phyloP scores from a whole-genome alignment of 2,113 vertebrate species.

The Gorsachius goisagi region DNA sequence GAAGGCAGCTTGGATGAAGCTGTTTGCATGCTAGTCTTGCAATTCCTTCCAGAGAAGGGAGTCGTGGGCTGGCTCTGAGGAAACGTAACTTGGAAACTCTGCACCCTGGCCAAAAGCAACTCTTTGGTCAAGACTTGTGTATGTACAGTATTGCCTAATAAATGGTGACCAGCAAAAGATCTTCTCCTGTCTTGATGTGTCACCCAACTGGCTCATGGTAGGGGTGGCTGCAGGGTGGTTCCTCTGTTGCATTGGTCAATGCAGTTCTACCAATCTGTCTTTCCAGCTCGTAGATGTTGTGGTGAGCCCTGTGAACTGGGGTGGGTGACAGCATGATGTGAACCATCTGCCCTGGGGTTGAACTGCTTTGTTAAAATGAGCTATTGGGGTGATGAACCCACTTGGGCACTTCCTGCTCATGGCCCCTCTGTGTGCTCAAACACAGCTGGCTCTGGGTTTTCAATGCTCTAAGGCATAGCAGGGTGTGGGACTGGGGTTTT shows the following conservation, averaged over 20 bases:
- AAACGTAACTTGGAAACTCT: not conserved
- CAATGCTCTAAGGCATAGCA: not conserved
- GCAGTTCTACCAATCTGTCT: not conserved
- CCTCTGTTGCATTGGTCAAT: not conserved
- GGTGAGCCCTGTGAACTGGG: not conserved
- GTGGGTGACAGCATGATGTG: too few species aligned
- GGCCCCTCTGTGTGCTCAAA: fast-evolving
- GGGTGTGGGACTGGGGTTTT: not conserved
- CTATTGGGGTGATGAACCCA: too few species aligned
- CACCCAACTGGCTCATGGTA: fast-evolving
- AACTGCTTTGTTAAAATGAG: not conserved
- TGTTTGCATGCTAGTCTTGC: too few species aligned
- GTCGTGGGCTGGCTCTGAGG: not conserved
- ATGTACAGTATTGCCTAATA: not conserved
- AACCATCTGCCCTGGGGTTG: not conserved
- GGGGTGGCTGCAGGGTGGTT: too few species aligned
- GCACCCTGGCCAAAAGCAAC: not conserved
- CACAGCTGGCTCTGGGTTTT: not conserved
- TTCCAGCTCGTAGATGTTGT: not conserved
- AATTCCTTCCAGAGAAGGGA: too few species aligned
- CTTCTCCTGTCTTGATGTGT: not conserved
- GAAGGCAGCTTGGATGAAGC: not conserved
- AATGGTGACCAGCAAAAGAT: not conserved
- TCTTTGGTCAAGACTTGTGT: not conserved
- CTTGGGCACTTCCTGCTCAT: fast-evolving